Conservation (phyloP, 2,888 invertebrate genomes). For the Trichogramma evanescens region DNA sequence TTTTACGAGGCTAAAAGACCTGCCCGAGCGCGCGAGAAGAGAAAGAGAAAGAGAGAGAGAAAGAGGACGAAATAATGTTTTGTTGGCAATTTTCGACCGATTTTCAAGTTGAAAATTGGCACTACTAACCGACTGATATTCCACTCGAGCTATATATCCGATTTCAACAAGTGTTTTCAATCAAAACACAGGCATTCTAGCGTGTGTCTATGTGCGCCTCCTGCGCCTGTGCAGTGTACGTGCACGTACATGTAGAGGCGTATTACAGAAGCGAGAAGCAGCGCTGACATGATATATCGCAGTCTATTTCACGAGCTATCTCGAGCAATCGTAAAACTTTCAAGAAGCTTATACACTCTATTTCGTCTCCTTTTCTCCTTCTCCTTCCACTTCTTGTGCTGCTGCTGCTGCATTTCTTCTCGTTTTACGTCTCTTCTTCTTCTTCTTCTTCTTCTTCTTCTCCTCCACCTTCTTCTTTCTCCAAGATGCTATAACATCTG, state of each 20-base stretch:
- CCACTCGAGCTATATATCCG: neutral
- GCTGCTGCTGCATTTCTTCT: neutral
- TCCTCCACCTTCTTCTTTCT: neutral
- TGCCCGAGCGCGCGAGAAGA: no score
- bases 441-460: neutral
- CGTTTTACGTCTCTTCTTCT: neutral
- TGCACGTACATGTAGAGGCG: no score
- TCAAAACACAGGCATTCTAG: slow-evolving; percentile 9
- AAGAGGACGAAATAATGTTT: no score
- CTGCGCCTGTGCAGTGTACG: no score
- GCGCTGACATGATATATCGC: slow-evolving; percentile 17
- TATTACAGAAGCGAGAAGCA: neutral
- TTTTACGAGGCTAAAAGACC: no score
- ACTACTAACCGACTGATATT: no score
- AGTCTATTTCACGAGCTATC: slow-evolving; percentile 15
- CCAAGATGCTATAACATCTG: neutral
- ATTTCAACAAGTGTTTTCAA: slow-evolving; percentile 21
- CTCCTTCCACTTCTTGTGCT: neutral
- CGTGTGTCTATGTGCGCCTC: neutral
- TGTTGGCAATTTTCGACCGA: no score
- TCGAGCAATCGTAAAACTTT: slow-evolving; percentile 14
- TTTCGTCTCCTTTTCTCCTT: neutral
- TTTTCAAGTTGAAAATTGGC: no score
- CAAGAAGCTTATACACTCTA: slow-evolving; percentile 1
- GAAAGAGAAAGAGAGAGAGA: no score